Base-by-base conservation (phyloP, 2,113 vertebrate species). In the Synodontis membranacea region DNA sequence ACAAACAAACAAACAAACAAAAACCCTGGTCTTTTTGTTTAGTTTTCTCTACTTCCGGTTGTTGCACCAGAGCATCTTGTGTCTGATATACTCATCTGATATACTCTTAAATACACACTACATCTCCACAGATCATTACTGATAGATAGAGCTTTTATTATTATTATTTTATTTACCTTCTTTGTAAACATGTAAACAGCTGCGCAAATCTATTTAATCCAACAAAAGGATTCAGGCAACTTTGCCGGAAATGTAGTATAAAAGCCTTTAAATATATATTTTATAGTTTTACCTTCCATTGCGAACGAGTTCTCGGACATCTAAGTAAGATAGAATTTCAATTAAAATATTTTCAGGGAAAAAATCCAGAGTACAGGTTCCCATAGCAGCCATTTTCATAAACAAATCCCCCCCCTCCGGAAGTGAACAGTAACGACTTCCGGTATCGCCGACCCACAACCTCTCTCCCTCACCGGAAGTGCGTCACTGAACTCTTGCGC, bases 311-410 rank as follows among this genome's bases (percentile, higher is more conserved):
- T 95, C 95, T 28, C 90, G 89, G 0, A 94, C 92, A 79, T 84
- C 92, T 87, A 96, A 88, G 86, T 93, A 94, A 2, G 95, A 95
- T 87, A 96, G 87, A 48, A 96, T 93, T 5, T 96, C 95, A 34
- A 96, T 93, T 90, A 96, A 89, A 87, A 96, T 93, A 87, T 95
- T 95, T 86, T 96, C 95, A 0, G 95, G 95, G 9, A 94, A 93
- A 88, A 87, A 95, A 4, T 96, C 94, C 74, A 96, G 89, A 42
- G 91, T 91, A 60, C 74, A 92, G 72, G 3, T 79, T 91, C 85
- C 91, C 50, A 91, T 87, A 88, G 93, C 93, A 66, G 93, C 95
- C 95, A 95, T 95, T 90, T 92, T 74, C 91, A 91, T 92, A 91
- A 93, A 93, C 90, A 93, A 94, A 93, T 89, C 85, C 90, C 88